A percentile compares a stretch with the other conserved stretches of the same genome.
phyloP scores from a whole-genome alignment of 1,140 invertebrate species.

The Asbolus verrucosus region DNA sequence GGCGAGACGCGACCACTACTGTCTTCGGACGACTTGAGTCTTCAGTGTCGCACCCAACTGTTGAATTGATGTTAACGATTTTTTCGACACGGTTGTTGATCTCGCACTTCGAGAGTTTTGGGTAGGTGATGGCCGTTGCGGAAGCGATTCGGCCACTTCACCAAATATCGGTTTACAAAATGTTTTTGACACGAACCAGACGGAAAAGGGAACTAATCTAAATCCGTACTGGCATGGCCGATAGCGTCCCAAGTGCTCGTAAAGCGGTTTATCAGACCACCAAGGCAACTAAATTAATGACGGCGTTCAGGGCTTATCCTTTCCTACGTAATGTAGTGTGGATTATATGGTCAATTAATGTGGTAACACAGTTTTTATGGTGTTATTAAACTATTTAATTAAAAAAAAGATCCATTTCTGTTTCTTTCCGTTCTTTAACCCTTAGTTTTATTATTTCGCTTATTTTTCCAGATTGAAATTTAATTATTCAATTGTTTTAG shows the following conservation, averaged over 20 bases:
- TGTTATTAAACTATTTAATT: no score
- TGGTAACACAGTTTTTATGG: neutral
- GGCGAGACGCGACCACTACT: constrained; percentile 41
- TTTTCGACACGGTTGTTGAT: constrained; percentile 19
- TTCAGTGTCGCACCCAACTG: constrained; percentile 14
- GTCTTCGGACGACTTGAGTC: neutral
- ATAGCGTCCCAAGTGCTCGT: constrained; percentile 21
- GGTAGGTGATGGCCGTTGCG: neutral
- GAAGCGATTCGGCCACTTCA: constrained; percentile 3
- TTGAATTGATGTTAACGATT: constrained; percentile 16
- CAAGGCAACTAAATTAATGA: constrained; percentile 32
- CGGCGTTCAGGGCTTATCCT: constrained; percentile 12
- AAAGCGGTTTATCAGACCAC: constrained; percentile 33
- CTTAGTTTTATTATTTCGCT: no score
- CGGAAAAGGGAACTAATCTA: constrained; percentile 5
- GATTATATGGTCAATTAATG: constrained; percentile 5
- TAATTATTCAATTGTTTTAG: no score
- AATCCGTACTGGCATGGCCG: constrained; percentile 24
- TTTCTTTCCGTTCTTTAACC: no score
- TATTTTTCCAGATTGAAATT: no score
- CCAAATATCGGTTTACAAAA: constrained; percentile 13
- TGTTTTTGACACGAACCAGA: constrained; percentile 22
- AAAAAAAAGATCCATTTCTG: no score
- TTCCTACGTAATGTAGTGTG: neutral
- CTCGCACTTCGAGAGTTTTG: neutral